Evolutionary conservation across 2,113 vertebrate genomes (phyloP).

Genomic region (Cyanoramphus novaezelandiae): DNA sequence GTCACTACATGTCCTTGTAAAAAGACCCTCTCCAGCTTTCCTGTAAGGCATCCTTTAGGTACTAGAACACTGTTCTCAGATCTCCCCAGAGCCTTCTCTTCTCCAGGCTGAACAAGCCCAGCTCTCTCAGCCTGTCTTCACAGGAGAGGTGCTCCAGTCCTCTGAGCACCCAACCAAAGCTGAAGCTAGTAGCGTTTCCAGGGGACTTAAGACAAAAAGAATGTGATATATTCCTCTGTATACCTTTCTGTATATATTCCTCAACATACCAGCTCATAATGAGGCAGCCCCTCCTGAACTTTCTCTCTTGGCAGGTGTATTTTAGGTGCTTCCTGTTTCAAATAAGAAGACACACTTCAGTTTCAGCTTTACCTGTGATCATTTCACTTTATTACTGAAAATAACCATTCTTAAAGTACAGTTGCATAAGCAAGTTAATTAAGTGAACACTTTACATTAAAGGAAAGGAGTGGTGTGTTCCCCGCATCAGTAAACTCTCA

Average conservation of each 20-base stretch:
- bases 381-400: neutral
- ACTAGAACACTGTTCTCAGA: neutral
- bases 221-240: neutral
- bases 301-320: neutral
- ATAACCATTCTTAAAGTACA: neutral
- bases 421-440: neutral
- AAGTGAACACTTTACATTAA: neutral
- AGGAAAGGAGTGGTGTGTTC: accelerated
- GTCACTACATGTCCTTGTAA: neutral
- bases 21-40: neutral
- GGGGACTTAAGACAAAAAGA: neutral
- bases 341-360: neutral
- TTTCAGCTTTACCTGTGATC: neutral
- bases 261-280: neutral
- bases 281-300: neutral
- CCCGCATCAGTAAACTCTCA: neutral
- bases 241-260: neutral
- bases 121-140: neutral
- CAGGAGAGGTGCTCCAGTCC: neutral
- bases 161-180: neutral
- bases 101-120: neutral
- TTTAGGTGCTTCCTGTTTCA: neutral
- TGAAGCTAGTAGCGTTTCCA: neutral
- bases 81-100: neutral
- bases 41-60: neutral